Conservation (phyloP, 2,797 vertebrate species). For the Chiropotes sagulatus region DNA sequence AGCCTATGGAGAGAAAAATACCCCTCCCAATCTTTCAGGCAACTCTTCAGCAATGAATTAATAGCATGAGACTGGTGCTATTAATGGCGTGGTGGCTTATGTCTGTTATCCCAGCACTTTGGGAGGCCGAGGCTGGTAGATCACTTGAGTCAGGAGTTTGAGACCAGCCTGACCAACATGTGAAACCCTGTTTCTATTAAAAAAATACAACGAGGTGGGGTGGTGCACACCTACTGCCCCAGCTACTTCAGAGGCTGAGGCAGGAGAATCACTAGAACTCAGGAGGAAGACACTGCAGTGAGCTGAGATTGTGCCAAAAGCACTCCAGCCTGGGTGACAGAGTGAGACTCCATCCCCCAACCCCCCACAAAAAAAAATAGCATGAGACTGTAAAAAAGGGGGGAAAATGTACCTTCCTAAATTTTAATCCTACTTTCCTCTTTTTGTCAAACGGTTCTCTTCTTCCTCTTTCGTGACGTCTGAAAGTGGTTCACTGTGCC, state of each 20-base stretch:
- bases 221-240: background rate
- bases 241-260: background rate
- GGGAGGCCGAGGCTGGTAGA: background rate
- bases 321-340: background rate
- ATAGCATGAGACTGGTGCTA: background rate
- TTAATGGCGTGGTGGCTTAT: background rate
- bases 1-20: background rate
- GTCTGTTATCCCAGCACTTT: background rate
- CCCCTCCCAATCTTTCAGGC: background rate
- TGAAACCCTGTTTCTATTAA: background rate
- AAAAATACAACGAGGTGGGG: background rate
- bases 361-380: background rate
- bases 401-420: background rate
- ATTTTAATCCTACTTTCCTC: background rate
- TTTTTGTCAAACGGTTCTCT: background rate
- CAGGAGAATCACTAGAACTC: background rate
- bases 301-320: background rate
- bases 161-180: background rate
- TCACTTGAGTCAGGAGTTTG: background rate
- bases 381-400: background rate
- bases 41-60: background rate
- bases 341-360: background rate
- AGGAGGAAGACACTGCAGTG: background rate
- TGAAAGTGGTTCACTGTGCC: background rate
- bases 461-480: background rate